Evolutionary conservation across 2,797 vertebrate genomes (phyloP), one percentile per base, ranked within the genome.

Genomic region (Halcyon smyrnensis): DNA sequence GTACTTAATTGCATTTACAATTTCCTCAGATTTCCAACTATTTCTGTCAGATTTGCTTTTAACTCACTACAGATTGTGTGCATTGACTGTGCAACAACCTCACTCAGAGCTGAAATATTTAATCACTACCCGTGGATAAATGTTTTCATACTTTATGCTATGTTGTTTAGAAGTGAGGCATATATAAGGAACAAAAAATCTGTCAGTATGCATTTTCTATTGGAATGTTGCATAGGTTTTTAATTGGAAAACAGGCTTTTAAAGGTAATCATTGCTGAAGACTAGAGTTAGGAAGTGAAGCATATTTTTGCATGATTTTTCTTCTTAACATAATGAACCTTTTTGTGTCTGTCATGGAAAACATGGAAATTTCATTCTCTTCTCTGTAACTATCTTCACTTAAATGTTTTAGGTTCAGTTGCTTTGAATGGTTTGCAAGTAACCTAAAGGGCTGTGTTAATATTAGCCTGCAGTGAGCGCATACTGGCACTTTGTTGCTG

Each of bases 121-220:
- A 97, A 97, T 95, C 90, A 69, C 95, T 96, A 96, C 92, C 93
- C 77, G 18, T 88, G 84, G 94, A 95, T 96, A 96, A 95, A 96
- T 74, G 91, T 96, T 97, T 96, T 96, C 92, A 73, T 96, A 95
- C 96, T 97, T 96, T 83, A 94, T 95, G 84, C 93, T 93, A 84
- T 30, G 84, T 87, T 97, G 95, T 97, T 97, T 97, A 95, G 96
- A 98, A 98, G 97, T 97, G 97, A 98, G 98, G 98, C 98, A 98
- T 98, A 98, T 97, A 87, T 97, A 96, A 98, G 97, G 98, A 98
- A 98, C 98, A 98, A 98, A 98, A 97, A 96, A 96, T 97, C 98
- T 99, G 98, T 99, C 98, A 98, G 89, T 90, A 97, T 97, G 97
- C 95, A 98, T 99, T 98, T 99, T 95, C 97, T 97, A 84, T 96